Percentiles rank a stretch among this genome's conserved stretches.
Evolutionary conservation across 92 coral and sea anemone species (phyloP).

Genomic region (Galaxea fascicularis): DNA sequence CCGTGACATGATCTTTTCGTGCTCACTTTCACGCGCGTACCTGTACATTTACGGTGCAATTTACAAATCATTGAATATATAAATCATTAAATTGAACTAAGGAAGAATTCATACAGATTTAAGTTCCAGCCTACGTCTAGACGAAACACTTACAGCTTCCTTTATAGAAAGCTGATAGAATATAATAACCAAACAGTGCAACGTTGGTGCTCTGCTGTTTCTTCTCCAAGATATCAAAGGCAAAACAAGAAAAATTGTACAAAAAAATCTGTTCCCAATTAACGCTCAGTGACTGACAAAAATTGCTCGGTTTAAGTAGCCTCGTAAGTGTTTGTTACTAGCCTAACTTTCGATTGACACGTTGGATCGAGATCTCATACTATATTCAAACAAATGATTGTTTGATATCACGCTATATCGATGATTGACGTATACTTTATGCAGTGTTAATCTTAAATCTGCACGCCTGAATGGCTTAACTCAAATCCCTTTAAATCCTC

Average conservation of each 20-base stretch:
- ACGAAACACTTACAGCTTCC: neutral
- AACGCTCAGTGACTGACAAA: too few species aligned
- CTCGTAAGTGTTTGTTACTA: too few species aligned
- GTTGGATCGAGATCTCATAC: too few species aligned
- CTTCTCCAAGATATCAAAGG: too few species aligned
- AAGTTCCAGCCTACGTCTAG: neutral
- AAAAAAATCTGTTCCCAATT: too few species aligned
- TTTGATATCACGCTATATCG: conserved; percentile 25
- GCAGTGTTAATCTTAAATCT: conserved; percentile 4
- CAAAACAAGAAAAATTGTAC: too few species aligned
- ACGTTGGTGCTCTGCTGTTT: too few species aligned
- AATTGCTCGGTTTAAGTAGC: too few species aligned
- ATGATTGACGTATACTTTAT: neutral
- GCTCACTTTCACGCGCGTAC: neutral
- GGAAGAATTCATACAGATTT: neutral
- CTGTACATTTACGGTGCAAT: neutral
- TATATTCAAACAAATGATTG: too few species aligned
- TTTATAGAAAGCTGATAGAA: too few species aligned
- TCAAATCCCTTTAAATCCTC: conserved; percentile 21
- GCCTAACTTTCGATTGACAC: too few species aligned
- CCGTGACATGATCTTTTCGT: neutral
- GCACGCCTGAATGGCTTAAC: neutral
- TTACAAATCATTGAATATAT: neutral
- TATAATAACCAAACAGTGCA: too few species aligned
- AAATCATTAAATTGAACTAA: neutral